These are phyloP conservation scores for Drosophila malerkotliana DNA, from an alignment of 1,140 invertebrate genomes.

Conservation along the genomic window DNA sequence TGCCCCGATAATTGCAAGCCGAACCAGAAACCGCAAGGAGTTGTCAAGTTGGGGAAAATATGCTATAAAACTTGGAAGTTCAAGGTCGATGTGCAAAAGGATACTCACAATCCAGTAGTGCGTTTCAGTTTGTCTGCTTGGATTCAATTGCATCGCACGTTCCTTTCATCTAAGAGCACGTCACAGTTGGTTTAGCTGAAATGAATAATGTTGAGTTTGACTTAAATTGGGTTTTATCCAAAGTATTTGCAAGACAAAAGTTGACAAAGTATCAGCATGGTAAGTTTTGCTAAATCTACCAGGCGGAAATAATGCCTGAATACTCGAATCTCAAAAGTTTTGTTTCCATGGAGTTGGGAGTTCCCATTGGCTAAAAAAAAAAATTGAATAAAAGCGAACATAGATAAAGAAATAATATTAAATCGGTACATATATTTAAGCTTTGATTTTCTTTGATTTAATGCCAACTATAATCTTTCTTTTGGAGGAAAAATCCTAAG, in stretches of 20 bases:
- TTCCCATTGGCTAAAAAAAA: neutral
- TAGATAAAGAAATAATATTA: neutral
- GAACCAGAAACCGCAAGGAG: constrained; percentile 17
- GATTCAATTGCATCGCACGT: constrained; percentile 83
- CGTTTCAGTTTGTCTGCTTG: constrained; percentile 80
- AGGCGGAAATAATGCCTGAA: constrained; percentile 13
- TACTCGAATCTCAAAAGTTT: constrained; percentile 24
- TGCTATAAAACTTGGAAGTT: constrained; percentile 48
- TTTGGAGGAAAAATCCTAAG: too few species aligned
- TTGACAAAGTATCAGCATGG: constrained; percentile 14
- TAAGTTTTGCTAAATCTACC: constrained; percentile 3
- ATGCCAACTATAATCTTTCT: neutral
- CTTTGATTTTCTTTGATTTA: neutral
- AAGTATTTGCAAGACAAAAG: neutral
- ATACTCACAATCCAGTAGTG: constrained; percentile 84
- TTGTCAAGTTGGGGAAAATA: constrained; percentile 37
- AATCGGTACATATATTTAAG: too few species aligned
- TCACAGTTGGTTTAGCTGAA: constrained; percentile 73
- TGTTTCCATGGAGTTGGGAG: neutral
- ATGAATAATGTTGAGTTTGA: constrained; percentile 22
- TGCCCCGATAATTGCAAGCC: constrained; percentile 58
- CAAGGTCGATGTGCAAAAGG: constrained; percentile 25
- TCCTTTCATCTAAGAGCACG: constrained; percentile 74
- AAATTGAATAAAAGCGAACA: neutral
- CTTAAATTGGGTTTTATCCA: constrained; percentile 10